Evolutionary conservation across 1,140 invertebrate genomes (phyloP), one percentile per base, ranked within the genome.

Genomic region (Whitmania pigra): DNA sequence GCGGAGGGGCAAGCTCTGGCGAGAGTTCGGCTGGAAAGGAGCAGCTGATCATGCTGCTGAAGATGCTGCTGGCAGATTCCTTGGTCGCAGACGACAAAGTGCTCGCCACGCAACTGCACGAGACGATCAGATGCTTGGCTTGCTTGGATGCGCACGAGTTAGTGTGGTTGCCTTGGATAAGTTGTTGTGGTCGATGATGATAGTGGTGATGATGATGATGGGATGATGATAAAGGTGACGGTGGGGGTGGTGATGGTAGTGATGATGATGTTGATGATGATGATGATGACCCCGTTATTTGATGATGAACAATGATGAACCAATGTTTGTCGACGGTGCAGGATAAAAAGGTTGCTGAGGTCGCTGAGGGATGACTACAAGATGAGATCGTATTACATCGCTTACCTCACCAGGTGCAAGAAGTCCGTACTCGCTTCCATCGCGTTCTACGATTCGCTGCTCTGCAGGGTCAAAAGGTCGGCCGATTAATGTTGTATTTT

Each of bases 41-140:
- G 75, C 87, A 89, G 76, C 78, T 91, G 22, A 84, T 89, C 53
- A 85, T 86, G 20, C 87, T 92, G 77, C 83, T 93, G 25, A 86
- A 89, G 77, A 84, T 90, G 17, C 90, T 93, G 80, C 81, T 94
- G 72, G 91, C 92, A 17, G 92, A 93, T 82, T 90, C 91, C 63
- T 88, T 92, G 43, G 92, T 91, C 80, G 83, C 92, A 60, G 89
- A 91, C 76, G 87, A 94, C 78, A 86, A 89, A 77, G 86, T 88
- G 31, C 82, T 89, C 53, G 88, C 90, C 66, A 90, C 92, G n/a
- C 89, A 93, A 78, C 84, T 95, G 5, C 89, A 94, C 75, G 90
- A 92, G 82, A 91, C 91, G 0, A 80, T 95, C 70, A 85, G 93
- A 31, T 93, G 90, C 78, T 84, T 94, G 25, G 83, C 86, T 67